Evolutionary conservation across 2,888 invertebrate genomes (phyloP).

Genomic region (Unio delphinus): DNA sequence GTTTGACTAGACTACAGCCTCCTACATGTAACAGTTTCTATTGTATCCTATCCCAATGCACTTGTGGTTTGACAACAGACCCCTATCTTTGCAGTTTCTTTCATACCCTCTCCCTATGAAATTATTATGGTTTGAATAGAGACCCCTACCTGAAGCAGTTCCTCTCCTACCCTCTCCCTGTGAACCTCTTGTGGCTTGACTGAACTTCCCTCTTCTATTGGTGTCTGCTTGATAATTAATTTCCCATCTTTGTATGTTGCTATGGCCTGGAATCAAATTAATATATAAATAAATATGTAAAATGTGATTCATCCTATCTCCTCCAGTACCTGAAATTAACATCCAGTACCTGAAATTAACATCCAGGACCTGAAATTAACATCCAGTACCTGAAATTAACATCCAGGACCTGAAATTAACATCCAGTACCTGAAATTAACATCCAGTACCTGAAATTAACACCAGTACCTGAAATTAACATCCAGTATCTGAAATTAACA

Average conservation of each 20-base stretch:
- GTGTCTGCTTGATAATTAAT: conserved; percentile 28
- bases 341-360: too few species aligned
- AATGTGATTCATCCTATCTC: too few species aligned
- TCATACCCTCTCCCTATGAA: background rate
- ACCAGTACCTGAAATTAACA: too few species aligned
- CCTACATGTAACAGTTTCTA: conserved; percentile 23
- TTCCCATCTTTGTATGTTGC: conserved; percentile 42
- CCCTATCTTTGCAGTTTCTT: background rate
- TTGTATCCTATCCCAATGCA: conserved; percentile 17
- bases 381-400: too few species aligned
- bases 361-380: too few species aligned
- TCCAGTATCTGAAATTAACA: too few species aligned
- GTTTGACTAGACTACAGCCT: background rate
- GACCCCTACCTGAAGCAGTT: conserved; percentile 36
- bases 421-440: too few species aligned
- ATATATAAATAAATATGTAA: too few species aligned
- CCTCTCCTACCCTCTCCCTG: conserved; percentile 42
- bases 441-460: too few species aligned
- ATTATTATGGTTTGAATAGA: background rate
- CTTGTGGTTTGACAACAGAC: conserved; percentile 13
- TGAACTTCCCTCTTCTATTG: conserved; percentile 19
- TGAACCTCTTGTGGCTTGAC: conserved; percentile 36
- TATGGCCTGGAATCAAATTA: conserved; percentile 16
- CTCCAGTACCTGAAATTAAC: too few species aligned
- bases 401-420: too few species aligned